Evolutionary conservation across 2,888 invertebrate genomes (phyloP), one percentile per base, ranked within the genome.

Genomic region (Neoascia interrupta): DNA sequence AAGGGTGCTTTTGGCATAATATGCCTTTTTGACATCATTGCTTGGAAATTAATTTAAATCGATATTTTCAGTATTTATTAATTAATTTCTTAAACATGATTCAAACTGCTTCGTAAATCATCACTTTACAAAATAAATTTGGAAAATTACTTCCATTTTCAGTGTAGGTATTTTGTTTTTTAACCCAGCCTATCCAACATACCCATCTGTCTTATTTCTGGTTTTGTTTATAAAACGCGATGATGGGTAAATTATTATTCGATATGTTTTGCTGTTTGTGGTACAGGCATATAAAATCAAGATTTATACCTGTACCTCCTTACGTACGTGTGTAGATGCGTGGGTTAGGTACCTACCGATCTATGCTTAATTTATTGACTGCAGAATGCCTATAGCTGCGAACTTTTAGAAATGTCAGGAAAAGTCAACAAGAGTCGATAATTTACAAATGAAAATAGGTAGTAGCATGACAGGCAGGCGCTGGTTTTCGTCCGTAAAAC

Each of bases 11-110:
- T 58, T 37, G 36, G 58, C 28, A 45, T 53, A 47, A n/a, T 70
- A 54, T 61, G 61, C 61, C 70, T 70, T 70, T 61, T 70, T 70
- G 70, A 70, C 70, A 70, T 70, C 61, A 70, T 61, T 61, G 61
- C 61, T 45, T 53, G 8, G 16, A 61, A 70, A 70, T 70, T 70
- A 70, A 70, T 70, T 70, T 70, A 70, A 70, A 70, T 70, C 70
- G 70, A 70, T 60, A 70, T 70, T 70, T 61, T 54, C 53, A 53
- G 61, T 61, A 54, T 70, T 70, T 70, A 60, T 70, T 70, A 70
- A 70, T 70, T 70, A 70, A 70, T 70, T 70, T 70, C 61, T 45
- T 61, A 31, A 69, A 53, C 61, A 61, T 61, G 70, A 70, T 54
- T 70, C 60, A 70, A 70, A 70, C 61, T 70, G 45, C 43, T 54